phyloP scores from a whole-genome alignment of 2,797 vertebrate genomes.

The Percopsis omiscomaycus region DNA sequence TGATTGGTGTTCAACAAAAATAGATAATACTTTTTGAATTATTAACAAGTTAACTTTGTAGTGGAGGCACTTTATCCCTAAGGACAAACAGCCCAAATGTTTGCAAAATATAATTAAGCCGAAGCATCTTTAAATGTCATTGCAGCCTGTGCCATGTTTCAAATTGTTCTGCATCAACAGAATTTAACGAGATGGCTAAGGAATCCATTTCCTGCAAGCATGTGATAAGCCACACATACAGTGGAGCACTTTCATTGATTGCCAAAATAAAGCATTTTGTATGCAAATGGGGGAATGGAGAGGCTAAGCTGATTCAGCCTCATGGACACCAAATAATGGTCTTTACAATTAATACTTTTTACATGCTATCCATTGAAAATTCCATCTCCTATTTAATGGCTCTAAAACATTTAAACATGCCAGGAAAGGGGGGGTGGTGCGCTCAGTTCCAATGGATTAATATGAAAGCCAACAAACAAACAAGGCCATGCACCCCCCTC shows the following conservation, averaged over 20 bases:
- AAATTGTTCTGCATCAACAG: conserved; percentile 99
- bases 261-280: conserved; percentile 99
- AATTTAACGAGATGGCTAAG: conserved; percentile 99
- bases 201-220: conserved; percentile 97
- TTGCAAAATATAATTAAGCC: conserved; percentile 99
- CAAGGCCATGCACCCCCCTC: conserved; percentile 69
- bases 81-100: conserved; percentile 98
- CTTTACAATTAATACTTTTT: conserved; percentile 86
- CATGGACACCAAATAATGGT: conserved; percentile 88
- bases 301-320: conserved; percentile 96
- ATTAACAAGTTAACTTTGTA: conserved; percentile 98
- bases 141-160: conserved; percentile 98
- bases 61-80: conserved; percentile 98
- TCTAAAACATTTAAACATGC: conserved; percentile 83
- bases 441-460: conserved; percentile 81
- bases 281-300: conserved; percentile 99
- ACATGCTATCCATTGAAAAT: conserved; percentile 85
- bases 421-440: conserved; percentile 59
- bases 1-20: conserved; percentile 79
- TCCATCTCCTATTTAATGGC: conserved; percentile 83
- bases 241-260: conserved; percentile 99
- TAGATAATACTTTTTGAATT: conserved; percentile 82
- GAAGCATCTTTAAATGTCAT: conserved; percentile 99
- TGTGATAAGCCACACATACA: conserved; percentile 99
- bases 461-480: conserved; percentile 84